A percentile compares a stretch with the other conserved stretches of the same genome.
phyloP scores from a whole-genome alignment of 23 tunicate genomes.

The Halocynthia roretzi region DNA sequence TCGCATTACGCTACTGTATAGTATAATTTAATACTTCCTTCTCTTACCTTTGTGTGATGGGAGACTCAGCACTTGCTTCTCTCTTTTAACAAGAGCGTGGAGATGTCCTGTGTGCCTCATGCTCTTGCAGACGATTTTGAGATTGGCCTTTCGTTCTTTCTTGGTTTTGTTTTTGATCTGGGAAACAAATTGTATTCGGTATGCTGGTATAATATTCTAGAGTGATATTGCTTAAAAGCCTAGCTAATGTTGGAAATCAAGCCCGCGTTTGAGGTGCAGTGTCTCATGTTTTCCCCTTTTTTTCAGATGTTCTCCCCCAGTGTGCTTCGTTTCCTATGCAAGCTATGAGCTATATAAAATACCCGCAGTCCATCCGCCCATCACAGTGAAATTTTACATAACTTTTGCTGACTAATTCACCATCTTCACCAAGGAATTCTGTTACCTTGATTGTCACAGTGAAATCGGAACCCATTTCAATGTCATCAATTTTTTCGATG shows the following conservation, averaged over 20 bases:
- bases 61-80: background rate
- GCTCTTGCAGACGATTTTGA: background rate
- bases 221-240: background rate
- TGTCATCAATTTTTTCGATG: conserved; percentile 23
- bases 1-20: background rate
- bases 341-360: too few relatives aligned
- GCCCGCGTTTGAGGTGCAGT: too few relatives aligned
- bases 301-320: too few relatives aligned
- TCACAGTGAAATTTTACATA: too few relatives aligned
- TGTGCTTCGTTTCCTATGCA: too few relatives aligned
- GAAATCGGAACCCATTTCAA: conserved; percentile 33
- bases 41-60: background rate
- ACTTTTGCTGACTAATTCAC: too few relatives aligned
- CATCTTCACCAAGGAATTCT: too few relatives aligned
- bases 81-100: background rate
- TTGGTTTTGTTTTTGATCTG: background rate
- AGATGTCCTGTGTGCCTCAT: background rate
- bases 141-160: background rate
- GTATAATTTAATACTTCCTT: background rate
- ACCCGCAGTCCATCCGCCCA: too few relatives aligned
- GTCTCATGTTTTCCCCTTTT: too few relatives aligned
- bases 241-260: too few relatives aligned
- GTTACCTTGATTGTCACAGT: conserved; percentile 30
- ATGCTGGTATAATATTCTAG: background rate
- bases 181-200: background rate